Evolutionary conservation across 2,888 invertebrate species (phyloP).

Genomic region (Amphipyra berbera): DNA sequence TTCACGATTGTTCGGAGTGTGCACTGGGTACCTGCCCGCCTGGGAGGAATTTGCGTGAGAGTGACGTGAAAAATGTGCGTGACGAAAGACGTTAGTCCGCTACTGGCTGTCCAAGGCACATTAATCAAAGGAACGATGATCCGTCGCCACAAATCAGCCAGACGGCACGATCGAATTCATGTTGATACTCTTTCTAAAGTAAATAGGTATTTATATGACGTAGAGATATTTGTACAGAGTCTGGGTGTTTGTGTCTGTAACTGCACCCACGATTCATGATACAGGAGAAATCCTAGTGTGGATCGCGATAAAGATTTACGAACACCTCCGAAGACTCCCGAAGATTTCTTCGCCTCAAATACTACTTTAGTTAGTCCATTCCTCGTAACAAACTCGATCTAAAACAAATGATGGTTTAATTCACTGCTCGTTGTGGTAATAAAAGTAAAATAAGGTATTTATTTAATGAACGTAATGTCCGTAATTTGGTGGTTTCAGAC

Average conservation of each 20-base stretch:
- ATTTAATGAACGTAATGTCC: conserved; percentile 46
- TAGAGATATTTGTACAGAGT: background rate
- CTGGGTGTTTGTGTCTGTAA: background rate
- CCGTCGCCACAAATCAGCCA: conserved; percentile 43
- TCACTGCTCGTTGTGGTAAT: conserved; percentile 42
- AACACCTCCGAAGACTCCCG: too few species aligned
- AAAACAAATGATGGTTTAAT: conserved; percentile 41
- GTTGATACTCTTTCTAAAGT: conserved; percentile 20
- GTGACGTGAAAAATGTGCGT: conserved; percentile 53
- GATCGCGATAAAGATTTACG: too few species aligned
- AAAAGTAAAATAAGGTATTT: conserved; percentile 47
- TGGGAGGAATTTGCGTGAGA: conserved; percentile 53
- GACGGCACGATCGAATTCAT: conserved; percentile 26
- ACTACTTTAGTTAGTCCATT: conserved; percentile 1
- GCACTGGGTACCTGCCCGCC: conserved; percentile 3
- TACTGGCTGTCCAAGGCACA: conserved; percentile 33
- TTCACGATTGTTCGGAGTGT: conserved; percentile 7
- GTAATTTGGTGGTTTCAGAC: conserved; percentile 37
- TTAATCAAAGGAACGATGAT: conserved; percentile 51
- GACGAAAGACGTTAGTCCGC: conserved; percentile 47
- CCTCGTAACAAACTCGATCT: conserved; percentile 30
- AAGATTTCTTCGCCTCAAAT: conserved; percentile 13
- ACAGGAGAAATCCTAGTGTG: too few species aligned
- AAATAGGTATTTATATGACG: conserved; percentile 19
- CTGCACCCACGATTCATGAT: too few species aligned